These are phyloP conservation scores for Gulo gulo DNA, from an alignment of 2,113 vertebrate species.

Conservation along the genomic window DNA sequence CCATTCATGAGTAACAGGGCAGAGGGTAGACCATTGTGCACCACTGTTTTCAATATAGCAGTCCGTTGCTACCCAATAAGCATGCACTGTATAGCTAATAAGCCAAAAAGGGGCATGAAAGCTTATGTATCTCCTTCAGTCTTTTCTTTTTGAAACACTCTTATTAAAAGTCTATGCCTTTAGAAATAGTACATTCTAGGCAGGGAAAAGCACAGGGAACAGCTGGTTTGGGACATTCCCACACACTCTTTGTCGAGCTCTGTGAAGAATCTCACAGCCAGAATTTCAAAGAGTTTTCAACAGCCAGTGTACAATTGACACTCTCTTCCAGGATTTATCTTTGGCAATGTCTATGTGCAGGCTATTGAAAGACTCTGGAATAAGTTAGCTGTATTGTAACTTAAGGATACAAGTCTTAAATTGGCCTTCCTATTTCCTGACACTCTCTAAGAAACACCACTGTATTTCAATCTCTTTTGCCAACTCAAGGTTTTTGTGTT, in stretches of 20 bases:
- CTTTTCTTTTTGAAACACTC: neutral
- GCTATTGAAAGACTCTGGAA: neutral
- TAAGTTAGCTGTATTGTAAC: neutral
- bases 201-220: neutral
- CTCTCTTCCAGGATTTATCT: neutral
- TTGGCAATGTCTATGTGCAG: neutral
- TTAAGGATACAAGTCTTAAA: neutral
- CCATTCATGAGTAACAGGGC: neutral
- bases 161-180: neutral
- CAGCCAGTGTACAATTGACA: neutral
- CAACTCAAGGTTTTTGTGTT: constrained; percentile 23
- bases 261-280: neutral
- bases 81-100: neutral
- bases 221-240: neutral
- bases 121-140: neutral
- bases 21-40: neutral
- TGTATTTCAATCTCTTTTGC: neutral
- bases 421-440: neutral
- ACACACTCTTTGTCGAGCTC: neutral
- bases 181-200: neutral
- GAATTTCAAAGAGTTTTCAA: constrained; percentile 31
- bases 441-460: neutral
- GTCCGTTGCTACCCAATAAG: neutral
- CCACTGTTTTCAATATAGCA: neutral
- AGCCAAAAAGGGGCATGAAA: neutral